These are phyloP conservation scores for Nasonia vitripennis DNA, from an alignment of 1,140 invertebrate species.

Conservation along the genomic window DNA sequence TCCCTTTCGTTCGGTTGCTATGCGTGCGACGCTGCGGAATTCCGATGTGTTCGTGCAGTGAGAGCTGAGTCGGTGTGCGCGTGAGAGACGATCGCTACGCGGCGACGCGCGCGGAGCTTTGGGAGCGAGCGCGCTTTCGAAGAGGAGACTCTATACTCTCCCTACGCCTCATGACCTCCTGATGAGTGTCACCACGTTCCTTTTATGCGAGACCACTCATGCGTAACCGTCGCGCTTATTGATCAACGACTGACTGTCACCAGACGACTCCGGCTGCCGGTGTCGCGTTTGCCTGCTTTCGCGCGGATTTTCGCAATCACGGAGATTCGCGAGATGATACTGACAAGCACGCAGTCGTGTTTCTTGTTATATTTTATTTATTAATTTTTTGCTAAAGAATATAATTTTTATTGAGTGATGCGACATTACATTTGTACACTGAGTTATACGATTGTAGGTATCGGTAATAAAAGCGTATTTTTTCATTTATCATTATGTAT, in stretches of 20 bases:
- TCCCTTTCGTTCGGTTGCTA: neutral
- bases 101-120: neutral
- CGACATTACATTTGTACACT: no score
- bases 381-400: no score
- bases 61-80: neutral
- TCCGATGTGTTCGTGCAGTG: no score
- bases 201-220: slow-evolving; percentile 70
- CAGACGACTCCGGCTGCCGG: neutral
- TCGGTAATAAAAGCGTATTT: no score
- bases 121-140: neutral
- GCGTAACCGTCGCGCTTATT: slow-evolving; percentile 56
- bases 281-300: neutral
- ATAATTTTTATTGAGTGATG: no score
- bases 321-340: no score
- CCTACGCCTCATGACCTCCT: slow-evolving; percentile 65
- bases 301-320: no score
- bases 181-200: slow-evolving; percentile 72
- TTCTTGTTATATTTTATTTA: no score
- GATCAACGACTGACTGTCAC: neutral
- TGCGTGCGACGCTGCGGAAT: neutral
- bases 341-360: no score
- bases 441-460: no score
- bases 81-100: slow-evolving; percentile 35
- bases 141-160: slow-evolving; percentile 47
- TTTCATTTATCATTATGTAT: no score